phyloP scores from a whole-genome alignment of 2,113 vertebrate genomes.

The Echinops telfairi region DNA sequence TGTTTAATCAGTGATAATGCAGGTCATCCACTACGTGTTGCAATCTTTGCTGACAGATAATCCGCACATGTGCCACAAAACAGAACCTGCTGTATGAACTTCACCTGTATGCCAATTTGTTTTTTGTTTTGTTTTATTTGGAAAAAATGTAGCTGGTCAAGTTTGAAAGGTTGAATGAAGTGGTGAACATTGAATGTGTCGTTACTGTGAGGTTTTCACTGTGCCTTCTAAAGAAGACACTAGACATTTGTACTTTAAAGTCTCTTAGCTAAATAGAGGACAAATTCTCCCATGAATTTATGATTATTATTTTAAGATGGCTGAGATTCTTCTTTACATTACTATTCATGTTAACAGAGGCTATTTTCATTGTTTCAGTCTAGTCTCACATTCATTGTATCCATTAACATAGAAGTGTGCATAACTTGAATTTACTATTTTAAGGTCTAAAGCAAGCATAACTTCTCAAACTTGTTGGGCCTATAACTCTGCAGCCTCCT shows the following conservation, averaged over 20 bases:
- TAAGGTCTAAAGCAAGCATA: too few species aligned
- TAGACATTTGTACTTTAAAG: not conserved
- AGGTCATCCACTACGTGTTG: not conserved
- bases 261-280: not conserved
- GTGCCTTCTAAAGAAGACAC: not conserved
- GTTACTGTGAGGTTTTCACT: not conserved
- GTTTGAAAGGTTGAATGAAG: not conserved
- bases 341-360: not conserved
- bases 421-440: slow-evolving; percentile 1
- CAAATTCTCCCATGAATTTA: not conserved
- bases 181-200: slow-evolving; percentile 7
- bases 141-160: not conserved
- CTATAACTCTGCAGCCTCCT: too few species aligned
- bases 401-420: slow-evolving; percentile 24
- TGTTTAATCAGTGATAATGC: not conserved
- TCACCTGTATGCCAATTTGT: not conserved
- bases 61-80: not conserved
- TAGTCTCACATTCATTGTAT: not conserved
- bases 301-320: not conserved
- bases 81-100: slow-evolving; percentile 4
- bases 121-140: slow-evolving; percentile 39
- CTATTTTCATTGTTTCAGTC: slow-evolving; percentile 14
- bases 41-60: not conserved
- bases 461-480: too few species aligned
- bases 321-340: not conserved